phyloP scores from a whole-genome alignment of 2,888 invertebrate genomes.

The Gymnosoma rotundatum region DNA sequence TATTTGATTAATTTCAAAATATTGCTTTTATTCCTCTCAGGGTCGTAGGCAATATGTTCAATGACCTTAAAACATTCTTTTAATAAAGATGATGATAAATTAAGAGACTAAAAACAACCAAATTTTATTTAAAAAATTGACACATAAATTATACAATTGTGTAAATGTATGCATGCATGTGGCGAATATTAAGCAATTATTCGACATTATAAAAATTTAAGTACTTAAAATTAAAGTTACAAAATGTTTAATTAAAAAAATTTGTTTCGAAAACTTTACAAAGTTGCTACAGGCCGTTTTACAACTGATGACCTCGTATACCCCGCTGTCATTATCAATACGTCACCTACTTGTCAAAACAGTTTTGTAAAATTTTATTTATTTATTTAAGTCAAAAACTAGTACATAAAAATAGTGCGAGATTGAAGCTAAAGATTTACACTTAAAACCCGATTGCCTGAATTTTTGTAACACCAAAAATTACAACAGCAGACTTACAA shows the following conservation, averaged over 20 bases:
- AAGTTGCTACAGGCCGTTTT: constrained; percentile 17
- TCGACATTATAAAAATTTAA: constrained; percentile 2
- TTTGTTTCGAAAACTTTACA: neutral
- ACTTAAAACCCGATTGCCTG: too few species aligned
- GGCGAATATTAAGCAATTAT: neutral
- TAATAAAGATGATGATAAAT: constrained; percentile 24
- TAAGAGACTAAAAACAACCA: constrained; percentile 25
- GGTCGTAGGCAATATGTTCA: constrained; percentile 58
- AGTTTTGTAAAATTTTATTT: constrained; percentile 1
- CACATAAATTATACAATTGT: too few species aligned
- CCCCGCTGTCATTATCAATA: constrained; percentile 6
- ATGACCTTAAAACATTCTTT: constrained; percentile 61
- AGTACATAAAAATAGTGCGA: constrained; percentile 11
- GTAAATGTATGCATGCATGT: neutral
- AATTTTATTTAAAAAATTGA: neutral
- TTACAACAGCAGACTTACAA: neutral
- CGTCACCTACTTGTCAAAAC: constrained; percentile 16
- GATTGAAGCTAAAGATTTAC: neutral
- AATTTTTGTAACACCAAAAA: too few species aligned
- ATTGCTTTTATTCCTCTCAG: constrained; percentile 27
- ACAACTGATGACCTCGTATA: constrained; percentile 38
- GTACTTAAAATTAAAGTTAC: constrained; percentile 25
- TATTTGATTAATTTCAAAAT: constrained; percentile 13
- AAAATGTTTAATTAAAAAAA: constrained; percentile 4
- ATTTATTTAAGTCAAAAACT: too few species aligned